Percentiles rank a stretch among this genome's conserved stretches.
Evolutionary conservation across 2,797 vertebrate species (phyloP).

Genomic region (Triplophysa bombifrons): DNA sequence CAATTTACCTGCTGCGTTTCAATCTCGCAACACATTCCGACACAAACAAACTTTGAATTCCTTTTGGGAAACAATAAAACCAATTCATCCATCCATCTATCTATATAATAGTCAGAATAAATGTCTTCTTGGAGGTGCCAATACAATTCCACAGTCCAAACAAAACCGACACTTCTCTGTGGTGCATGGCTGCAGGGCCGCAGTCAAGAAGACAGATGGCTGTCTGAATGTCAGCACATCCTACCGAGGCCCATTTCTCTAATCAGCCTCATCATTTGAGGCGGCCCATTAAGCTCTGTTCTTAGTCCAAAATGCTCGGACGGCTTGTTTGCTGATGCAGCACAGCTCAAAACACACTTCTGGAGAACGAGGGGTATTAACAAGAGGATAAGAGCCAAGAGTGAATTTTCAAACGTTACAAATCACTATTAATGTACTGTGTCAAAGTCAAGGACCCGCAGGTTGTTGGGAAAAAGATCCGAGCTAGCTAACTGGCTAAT

Average conservation of each 20-base stretch:
- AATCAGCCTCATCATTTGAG: constrained; percentile 28
- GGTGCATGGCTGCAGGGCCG: constrained; percentile 53
- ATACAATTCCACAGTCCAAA: neutral
- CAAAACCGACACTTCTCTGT: constrained; percentile 6
- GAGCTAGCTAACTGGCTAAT: constrained; percentile 4
- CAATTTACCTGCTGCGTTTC: neutral
- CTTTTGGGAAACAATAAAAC: neutral
- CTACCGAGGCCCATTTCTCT: constrained; percentile 40
- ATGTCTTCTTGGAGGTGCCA: neutral
- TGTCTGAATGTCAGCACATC: constrained; percentile 37
- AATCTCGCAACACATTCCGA: neutral
- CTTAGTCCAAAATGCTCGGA: constrained; percentile 3
- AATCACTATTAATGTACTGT: constrained; percentile 30
- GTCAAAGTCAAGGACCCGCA: constrained; percentile 29
- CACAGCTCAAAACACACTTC: constrained; percentile 24
- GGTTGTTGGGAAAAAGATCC: constrained; percentile 7
- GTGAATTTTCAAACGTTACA: constrained; percentile 20
- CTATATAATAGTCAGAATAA: constrained; percentile 4
- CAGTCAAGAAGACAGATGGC: constrained; percentile 61
- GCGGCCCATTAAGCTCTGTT: constrained; percentile 17
- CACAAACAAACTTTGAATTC: neutral
- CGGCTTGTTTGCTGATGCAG: constrained; percentile 12
- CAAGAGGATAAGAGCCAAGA: constrained; percentile 16
- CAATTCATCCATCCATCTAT: neutral
- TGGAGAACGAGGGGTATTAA: neutral